Evolutionary conservation across 2,113 vertebrate species (phyloP).

Genomic region (Dendropsophus ebraccatus): DNA sequence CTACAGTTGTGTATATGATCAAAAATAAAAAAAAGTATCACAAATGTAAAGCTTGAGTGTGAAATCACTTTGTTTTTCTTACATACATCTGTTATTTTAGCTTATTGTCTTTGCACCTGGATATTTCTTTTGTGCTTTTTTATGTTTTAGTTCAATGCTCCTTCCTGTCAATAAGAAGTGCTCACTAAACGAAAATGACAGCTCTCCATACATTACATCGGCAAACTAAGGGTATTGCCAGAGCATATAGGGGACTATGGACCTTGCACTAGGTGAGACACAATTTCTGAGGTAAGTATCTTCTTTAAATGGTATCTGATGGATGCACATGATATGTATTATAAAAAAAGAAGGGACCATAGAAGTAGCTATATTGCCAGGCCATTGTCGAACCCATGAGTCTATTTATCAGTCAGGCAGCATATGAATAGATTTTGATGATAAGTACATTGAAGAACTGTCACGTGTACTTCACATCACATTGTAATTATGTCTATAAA

Average conservation of each 20-base stretch:
- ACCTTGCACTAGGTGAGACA: neutral
- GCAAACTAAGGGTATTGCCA: neutral
- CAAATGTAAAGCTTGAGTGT: no score
- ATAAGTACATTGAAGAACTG: slow-evolving; percentile 20
- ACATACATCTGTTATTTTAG: neutral
- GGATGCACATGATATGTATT: no score
- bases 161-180: neutral
- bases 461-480: slow-evolving; percentile 5
- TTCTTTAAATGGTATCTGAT: neutral
- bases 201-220: neutral
- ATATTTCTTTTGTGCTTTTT: neutral
- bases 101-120: neutral
- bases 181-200: neutral
- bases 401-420: neutral
- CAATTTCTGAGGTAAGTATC: no score
- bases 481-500: slow-evolving; percentile 9
- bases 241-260: neutral
- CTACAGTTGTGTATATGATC: no score
- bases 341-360: no score
- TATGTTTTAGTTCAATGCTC: neutral
- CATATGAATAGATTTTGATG: slow-evolving; percentile 4
- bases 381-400: neutral
- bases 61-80: neutral
- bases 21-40: no score
- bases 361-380: neutral